Base-by-base conservation (phyloP, 2,888 invertebrate genomes). In the Athetis lepigone region DNA sequence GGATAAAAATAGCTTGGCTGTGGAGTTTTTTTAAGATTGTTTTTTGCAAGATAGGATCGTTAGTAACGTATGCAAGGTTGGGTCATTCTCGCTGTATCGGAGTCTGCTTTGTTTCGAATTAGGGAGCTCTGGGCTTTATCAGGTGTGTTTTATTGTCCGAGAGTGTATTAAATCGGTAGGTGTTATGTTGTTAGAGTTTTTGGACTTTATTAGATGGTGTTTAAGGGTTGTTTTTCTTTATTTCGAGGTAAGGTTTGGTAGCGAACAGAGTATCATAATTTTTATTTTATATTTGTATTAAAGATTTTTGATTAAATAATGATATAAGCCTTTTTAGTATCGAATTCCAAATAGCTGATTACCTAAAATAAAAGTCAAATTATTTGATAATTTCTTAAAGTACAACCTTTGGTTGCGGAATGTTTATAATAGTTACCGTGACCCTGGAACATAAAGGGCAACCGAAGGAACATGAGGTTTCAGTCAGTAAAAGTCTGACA, bases 51-150 rank as follows among this genome's bases (percentile, higher is more conserved):
- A 70, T 75, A 69, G 69, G 60, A 74, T 85, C 79, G 66, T 82
- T 76, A 77, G 79, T 77, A 76, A 80, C 77, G 72, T 80, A 77
- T 80, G 80, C 76, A 77, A 70, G 68, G 57, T 64, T 58, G 71
- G 79, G 75, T 77, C 78, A 80, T 75, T 79, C 66, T 25, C 71
- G 61, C 54, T 60, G 70, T 62, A 71, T 71, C 66, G 75, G 65
- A 74, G 75, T 79, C 76, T 77, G 77, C 58, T 71, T 80, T 81
- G 64, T 75, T 66, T 77, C 70, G 54, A 70, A 69, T 70, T 77
- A 64, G 59, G 56, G 72, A 42, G 57, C 33, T 73, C 64, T 60
- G 77, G 61, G 29, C 59, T 63, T 60, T 68, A 63, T 63, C 69
- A 55, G 70, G 45, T 60, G 55, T 61, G 43, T 50, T 75, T 45